Base-by-base conservation (phyloP, 2,888 invertebrate species). In the Teleogryllus oceanicus region DNA sequence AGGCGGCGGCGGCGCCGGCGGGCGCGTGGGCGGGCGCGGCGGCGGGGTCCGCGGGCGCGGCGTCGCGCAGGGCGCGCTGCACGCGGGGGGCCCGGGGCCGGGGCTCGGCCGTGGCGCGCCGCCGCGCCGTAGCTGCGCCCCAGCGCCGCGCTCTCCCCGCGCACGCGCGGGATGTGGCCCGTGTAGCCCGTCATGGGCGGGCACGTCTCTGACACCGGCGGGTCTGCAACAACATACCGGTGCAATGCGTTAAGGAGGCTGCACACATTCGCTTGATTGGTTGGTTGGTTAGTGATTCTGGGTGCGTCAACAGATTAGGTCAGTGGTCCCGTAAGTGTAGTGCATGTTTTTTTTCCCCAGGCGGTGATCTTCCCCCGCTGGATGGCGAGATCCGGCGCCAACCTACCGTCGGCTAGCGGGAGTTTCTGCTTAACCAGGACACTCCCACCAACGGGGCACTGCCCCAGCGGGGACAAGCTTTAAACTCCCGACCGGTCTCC, bases 161-260 rank as follows among this genome's bases (percentile, higher is more conserved):
- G 91, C 79, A 92, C 90, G 77, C 92, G 89, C 5, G 92, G 92
- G 81, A 93, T 92, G 85, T 93, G 92, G 5, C 93, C 93, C 0
- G 93, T 93, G 86, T 93, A 93, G 12, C 93, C 93, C 0, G 92
- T 91, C 84, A 93, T 92, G 20, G 93, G 93, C 24, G 92, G 93
- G 83, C 89, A 90, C 85, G 92, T 92, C 0, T 92, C 90, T 11
- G 92, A 91, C 82, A 90, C 89, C 86, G 88, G 87, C 83, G 90
- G 90, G 84, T 91, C 92, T 92, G 88, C 80, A 88, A 87, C 18
- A 74, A 16, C 37, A 75, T 8, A 37, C 0, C 37, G 8, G 37
- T 5, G 37, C 37, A 8, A 8, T 8, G 37, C 37, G 37, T 37
- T 37, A 37, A 37, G 37, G 37, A 0, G 37, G 5, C 37, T 37